Evolutionary conservation across 2,888 invertebrate genomes (phyloP).

Genomic region (Callinectes sapidus): DNA sequence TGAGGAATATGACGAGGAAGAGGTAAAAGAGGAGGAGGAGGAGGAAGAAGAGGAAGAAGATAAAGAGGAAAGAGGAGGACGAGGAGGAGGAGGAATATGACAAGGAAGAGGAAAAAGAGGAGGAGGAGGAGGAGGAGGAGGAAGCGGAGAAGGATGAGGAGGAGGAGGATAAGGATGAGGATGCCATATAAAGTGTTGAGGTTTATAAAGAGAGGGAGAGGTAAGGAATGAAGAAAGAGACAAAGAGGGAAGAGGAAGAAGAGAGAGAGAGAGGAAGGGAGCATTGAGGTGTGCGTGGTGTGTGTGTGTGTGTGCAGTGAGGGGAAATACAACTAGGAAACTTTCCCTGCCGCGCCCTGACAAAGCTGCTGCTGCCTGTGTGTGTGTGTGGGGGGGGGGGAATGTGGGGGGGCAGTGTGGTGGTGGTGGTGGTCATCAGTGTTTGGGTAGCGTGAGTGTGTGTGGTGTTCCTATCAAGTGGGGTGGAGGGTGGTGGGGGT

Average conservation of each 20-base stretch:
- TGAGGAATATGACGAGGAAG: too few species aligned
- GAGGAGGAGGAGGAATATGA: too few species aligned
- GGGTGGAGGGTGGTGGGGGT: background rate
- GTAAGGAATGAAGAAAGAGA: background rate
- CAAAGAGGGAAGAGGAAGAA: background rate
- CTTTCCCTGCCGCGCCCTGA: background rate
- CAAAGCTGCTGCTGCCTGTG: too few species aligned
- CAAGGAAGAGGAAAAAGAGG: too few species aligned
- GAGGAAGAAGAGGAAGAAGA: too few species aligned
- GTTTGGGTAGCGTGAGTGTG: background rate
- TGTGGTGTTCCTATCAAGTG: background rate
- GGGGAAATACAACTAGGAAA: background rate
- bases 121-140: background rate
- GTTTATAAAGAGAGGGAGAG: background rate
- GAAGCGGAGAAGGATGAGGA: background rate
- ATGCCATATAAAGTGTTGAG: background rate
- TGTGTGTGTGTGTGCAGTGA: background rate
- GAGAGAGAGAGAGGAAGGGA: background rate
- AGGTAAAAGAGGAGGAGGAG: too few species aligned
- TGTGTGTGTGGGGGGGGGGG: too few species aligned
- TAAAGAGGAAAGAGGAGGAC: too few species aligned
- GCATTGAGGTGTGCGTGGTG: background rate
- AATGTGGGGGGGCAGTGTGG: background rate
- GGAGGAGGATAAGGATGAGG: background rate
- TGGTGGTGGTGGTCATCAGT: background rate